Evolutionary conservation across 2,113 vertebrate genomes (phyloP), one percentile per base, ranked within the genome.

Genomic region (Prionailurus bengalensis): DNA sequence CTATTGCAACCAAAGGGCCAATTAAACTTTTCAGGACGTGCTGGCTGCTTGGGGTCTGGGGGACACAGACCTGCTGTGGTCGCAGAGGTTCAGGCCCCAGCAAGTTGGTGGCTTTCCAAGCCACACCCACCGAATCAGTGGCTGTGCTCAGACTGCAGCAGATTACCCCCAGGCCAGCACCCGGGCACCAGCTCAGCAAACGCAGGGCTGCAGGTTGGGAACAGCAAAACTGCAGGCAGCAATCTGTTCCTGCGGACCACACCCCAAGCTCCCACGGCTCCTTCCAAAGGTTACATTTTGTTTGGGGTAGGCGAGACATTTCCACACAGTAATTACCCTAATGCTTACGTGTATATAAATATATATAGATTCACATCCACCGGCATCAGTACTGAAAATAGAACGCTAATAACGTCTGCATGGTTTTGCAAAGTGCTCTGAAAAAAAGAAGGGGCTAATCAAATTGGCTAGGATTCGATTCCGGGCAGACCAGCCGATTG

Each of bases 101-200:
- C 17, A 0, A 2, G 90, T 21, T 1, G 58, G 63, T 0, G 27
- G 82, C 55, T 88, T 92, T 95, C 88, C 73, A 93, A 79, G 92
- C 79, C 89, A 90, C 95, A 93, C 93, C 84, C 89, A 85, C 23
- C 0, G 58, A 6, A 31, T 19, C 36, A 0, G 19, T 7, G 33
- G 71, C 82, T 97, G 86, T 10, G 95, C 97, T 95, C 15, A 89
- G 94, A 85, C 65, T 79, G 88, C 97, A 95, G 94, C 91, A 91
- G 87, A 10, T 8, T 1, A 4, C 42, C n/a, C 15, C 9, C n/a
- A 39, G 84, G 74, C 85, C 29, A 73, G 92, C 79, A 16, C 23
- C n/a, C 33, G 68, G 96, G 80, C 89, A 84, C 89, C 74, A 91
- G 70, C 61, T 53, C 83, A 78, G 97, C 98, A 90, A 82, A 97